phyloP scores from a whole-genome alignment of 1,140 invertebrate genomes.

The Chelonus insularis region DNA sequence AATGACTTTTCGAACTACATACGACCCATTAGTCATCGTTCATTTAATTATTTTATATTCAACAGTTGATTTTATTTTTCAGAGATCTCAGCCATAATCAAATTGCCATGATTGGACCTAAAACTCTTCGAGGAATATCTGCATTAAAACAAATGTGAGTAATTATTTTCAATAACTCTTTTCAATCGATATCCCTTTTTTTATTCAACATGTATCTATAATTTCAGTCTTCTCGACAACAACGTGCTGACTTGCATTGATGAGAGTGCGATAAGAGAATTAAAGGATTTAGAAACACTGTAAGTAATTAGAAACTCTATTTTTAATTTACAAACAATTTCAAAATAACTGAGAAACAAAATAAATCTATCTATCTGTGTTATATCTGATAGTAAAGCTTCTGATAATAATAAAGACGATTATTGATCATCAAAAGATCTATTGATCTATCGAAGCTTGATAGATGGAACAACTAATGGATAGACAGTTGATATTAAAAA shows the following conservation, averaged over 20 bases:
- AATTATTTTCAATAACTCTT: too few relatives aligned
- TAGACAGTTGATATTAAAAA: too few relatives aligned
- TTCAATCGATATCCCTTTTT: too few relatives aligned
- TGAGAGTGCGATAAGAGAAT: conserved; percentile 78
- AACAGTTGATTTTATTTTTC: conserved; percentile 45
- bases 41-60: conserved; percentile 6
- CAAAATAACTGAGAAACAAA: too few relatives aligned
- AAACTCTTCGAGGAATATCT: conserved; percentile 82
- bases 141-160: conserved; percentile 80
- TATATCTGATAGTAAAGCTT: too few relatives aligned
- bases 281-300: conserved; percentile 87
- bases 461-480: too few relatives aligned
- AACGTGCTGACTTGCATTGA: conserved; percentile 93
- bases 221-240: conserved; percentile 85
- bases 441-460: too few relatives aligned
- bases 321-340: too few relatives aligned
- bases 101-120: conserved; percentile 83
- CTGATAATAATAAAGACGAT: too few relatives aligned
- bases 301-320: conserved; percentile 66
- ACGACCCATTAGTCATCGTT: not conserved
- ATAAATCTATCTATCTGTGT: too few relatives aligned
- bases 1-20: conserved; percentile 15
- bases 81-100: conserved; percentile 95
- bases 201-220: too few relatives aligned
- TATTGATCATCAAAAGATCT: too few relatives aligned